Percentiles rank a stretch among this genome's conserved stretches.
These are phyloP conservation scores for Porites lobata DNA, from an alignment of 92 coral and sea anemone species.

Conservation along the genomic window DNA sequence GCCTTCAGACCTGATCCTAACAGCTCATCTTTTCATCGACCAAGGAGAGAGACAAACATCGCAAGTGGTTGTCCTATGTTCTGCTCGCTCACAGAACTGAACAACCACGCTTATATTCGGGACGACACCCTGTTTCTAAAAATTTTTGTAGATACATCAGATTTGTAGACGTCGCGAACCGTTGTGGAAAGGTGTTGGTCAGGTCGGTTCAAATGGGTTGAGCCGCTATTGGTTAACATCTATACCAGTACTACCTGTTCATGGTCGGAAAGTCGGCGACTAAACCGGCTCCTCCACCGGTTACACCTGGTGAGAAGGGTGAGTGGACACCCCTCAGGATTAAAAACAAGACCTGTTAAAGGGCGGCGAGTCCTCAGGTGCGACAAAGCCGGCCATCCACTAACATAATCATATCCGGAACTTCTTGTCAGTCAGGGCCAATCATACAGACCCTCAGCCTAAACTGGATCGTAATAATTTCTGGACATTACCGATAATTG, in stretches of 20 bases:
- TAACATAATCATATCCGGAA: too few species aligned
- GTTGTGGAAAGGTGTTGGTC: not conserved
- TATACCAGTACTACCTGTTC: too few species aligned
- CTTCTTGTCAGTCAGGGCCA: too few species aligned
- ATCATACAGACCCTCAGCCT: too few species aligned
- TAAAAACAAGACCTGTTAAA: not conserved
- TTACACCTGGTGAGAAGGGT: not conserved
- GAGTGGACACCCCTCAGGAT: not conserved
- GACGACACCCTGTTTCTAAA: constrained; percentile 23
- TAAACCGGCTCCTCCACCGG: not conserved
- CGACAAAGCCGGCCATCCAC: not conserved
- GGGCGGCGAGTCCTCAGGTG: not conserved
- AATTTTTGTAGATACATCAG: constrained; percentile 13
- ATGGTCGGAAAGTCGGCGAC: not conserved
- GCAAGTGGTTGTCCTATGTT: constrained; percentile 90
- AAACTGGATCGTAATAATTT: too few species aligned
- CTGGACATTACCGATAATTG: too few species aligned
- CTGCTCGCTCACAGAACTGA: constrained; percentile 29
- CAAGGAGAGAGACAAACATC: constrained; percentile 80
- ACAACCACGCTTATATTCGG: constrained; percentile 19
- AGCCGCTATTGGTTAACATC: too few species aligned
- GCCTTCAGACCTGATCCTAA: constrained; percentile 88
- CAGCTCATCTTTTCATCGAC: constrained; percentile 87
- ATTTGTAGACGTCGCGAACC: not conserved
- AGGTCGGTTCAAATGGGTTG: not conserved